Evolutionary conservation across 2,888 invertebrate genomes (phyloP).

Genomic region (Drosophila neonasuta): DNA sequence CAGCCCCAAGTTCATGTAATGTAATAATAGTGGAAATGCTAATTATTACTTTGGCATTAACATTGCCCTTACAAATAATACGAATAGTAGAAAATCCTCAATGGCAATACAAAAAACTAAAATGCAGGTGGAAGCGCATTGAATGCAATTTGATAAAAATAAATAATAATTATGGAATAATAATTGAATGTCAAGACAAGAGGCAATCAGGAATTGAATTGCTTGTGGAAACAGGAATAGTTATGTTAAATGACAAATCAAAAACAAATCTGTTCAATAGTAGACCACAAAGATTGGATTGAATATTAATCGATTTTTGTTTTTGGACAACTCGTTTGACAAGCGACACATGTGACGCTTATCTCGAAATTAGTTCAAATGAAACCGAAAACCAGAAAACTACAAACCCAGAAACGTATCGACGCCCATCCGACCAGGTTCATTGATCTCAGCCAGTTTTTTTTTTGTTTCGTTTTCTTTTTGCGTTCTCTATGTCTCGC

Average conservation of each 20-base stretch:
- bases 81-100: conserved; percentile 19
- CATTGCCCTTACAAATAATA: conserved; percentile 65
- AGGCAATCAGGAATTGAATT: conserved; percentile 39
- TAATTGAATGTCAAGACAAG: conserved; percentile 18
- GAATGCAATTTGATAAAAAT: conserved; percentile 3
- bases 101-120: conserved; percentile 18
- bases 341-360: conserved; percentile 25
- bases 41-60: conserved; percentile 65
- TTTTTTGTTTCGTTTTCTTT: neutral
- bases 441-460: conserved; percentile 61
- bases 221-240: conserved; percentile 5
- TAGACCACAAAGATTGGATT: conserved; percentile 31
- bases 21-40: conserved; percentile 57
- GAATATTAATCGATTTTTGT: conserved; percentile 22
- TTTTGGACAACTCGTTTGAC: conserved; percentile 21
- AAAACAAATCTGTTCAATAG: conserved; percentile 39
- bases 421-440: conserved; percentile 51
- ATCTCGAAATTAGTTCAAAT: conserved; percentile 40
- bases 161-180: neutral
- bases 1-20: conserved; percentile 23
- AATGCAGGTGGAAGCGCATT: conserved; percentile 63
- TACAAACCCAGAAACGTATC: conserved; percentile 28
- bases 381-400: conserved; percentile 50
- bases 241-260: neutral
- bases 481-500: conserved; percentile 9